These are phyloP conservation scores for Lepidochrysops patricia DNA, from an alignment of 2,888 invertebrate genomes.

Conservation along the genomic window DNA sequence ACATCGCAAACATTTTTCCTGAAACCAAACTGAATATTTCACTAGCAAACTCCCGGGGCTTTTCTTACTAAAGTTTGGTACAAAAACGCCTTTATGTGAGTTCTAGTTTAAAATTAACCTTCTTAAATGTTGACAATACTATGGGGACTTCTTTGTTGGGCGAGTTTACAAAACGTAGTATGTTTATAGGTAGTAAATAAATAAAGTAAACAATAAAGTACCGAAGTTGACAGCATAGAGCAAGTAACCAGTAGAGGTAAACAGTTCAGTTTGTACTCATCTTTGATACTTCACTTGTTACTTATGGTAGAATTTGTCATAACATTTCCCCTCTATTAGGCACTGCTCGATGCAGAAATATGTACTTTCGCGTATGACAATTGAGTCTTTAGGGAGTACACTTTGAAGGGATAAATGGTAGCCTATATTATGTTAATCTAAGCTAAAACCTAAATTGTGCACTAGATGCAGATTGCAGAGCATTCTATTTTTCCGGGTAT, in stretches of 20 bases:
- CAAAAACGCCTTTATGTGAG: background rate
- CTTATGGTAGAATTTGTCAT: too few species aligned
- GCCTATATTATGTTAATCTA: background rate
- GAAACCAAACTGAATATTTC: background rate
- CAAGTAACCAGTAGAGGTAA: too few species aligned
- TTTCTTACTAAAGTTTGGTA: background rate
- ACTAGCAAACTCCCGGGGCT: background rate
- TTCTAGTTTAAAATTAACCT: conserved; percentile 44
- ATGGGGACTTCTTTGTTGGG: conserved; percentile 2
- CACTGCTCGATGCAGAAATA: too few species aligned
- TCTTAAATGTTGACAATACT: conserved; percentile 26
- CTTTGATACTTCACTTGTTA: too few species aligned
- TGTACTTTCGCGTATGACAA: too few species aligned
- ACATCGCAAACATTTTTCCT: background rate
- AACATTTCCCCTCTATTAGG: too few species aligned
- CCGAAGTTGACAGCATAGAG: too few species aligned
- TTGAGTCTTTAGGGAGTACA: background rate
- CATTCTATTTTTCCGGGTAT: too few species aligned
- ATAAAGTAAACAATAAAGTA: too few species aligned
- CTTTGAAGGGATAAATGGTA: background rate
- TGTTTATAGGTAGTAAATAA: background rate
- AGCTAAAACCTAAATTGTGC: too few species aligned
- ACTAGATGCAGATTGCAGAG: too few species aligned
- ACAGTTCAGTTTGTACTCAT: too few species aligned
- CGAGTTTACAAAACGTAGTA: background rate